phyloP scores from a whole-genome alignment of 2,888 invertebrate genomes.

The Crioceris asparagi region DNA sequence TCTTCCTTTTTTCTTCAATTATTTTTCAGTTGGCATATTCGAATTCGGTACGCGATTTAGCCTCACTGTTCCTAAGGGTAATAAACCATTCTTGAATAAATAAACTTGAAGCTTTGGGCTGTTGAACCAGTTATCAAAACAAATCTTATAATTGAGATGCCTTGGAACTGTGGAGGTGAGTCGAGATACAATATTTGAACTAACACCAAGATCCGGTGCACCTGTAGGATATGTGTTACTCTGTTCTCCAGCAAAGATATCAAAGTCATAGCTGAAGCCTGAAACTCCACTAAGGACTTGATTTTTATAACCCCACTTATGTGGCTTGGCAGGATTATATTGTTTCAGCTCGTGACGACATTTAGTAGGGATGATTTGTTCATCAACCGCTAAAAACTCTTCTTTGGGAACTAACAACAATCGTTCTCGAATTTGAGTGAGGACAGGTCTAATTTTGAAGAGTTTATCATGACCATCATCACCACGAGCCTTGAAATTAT shows the following conservation, averaged over 20 bases:
- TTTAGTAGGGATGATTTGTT: no score
- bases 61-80: slow-evolving; percentile 16
- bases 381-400: no score
- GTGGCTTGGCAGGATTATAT: no score
- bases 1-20: slow-evolving; percentile 14
- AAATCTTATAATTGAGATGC: slow-evolving; percentile 14
- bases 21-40: slow-evolving; percentile 5
- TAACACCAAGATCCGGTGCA: slow-evolving; percentile 8
- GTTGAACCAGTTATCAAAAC: slow-evolving; percentile 29
- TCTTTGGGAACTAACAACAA: no score
- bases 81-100: slow-evolving; percentile 15
- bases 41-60: slow-evolving; percentile 9
- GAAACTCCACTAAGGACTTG: slow-evolving; percentile 8
- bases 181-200: slow-evolving; percentile 8
- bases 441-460: no score
- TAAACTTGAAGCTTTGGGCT: slow-evolving; percentile 16
- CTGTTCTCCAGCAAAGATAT: slow-evolving; percentile 9
- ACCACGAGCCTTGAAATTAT: no score
- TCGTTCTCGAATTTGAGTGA: no score
- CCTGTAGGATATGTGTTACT: slow-evolving; percentile 7
- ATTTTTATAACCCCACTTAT: slow-evolving; percentile 10
- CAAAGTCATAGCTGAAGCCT: slow-evolving; percentile 10
- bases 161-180: slow-evolving; percentile 3
- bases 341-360: no score
- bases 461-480: no score